Evolutionary conservation across 2,797 vertebrate genomes (phyloP).

Genomic region (Eleutherodactylus coqui): DNA sequence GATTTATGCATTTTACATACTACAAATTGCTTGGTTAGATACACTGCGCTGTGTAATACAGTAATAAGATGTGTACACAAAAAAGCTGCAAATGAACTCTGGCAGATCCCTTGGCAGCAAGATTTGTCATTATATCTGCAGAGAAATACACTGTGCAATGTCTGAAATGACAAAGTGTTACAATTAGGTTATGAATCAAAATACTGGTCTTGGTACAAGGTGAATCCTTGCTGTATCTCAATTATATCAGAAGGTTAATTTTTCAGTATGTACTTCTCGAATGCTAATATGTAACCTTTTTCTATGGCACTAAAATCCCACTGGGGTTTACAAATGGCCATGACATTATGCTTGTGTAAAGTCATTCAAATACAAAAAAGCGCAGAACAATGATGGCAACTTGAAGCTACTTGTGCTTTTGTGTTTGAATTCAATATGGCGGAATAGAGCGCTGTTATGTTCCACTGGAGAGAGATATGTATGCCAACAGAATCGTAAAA

Average conservation of each 20-base stretch:
- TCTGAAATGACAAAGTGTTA: slow-evolving; percentile 1
- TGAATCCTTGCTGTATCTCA: no score
- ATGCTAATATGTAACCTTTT: background rate
- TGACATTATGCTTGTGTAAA: background rate
- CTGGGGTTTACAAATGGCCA: background rate
- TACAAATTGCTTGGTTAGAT: slow-evolving; percentile 65
- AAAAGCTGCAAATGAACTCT: slow-evolving; percentile 40
- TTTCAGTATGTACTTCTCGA: no score
- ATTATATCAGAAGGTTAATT: background rate
- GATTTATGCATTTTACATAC: slow-evolving; percentile 69
- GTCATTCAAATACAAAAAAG: background rate
- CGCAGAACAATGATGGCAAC: background rate
- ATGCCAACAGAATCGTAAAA: background rate
- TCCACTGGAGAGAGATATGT: background rate
- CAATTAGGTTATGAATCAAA: slow-evolving; percentile 29
- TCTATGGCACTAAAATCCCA: background rate
- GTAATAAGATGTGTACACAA: slow-evolving; percentile 64
- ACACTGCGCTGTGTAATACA: slow-evolving; percentile 68
- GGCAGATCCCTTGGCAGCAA: slow-evolving; percentile 19
- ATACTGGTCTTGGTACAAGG: background rate
- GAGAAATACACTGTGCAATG: background rate
- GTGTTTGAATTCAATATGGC: background rate
- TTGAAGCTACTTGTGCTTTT: background rate
- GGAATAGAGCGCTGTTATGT: background rate
- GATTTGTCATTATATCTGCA: slow-evolving; percentile 41